Percentiles rank a stretch among this genome's conserved stretches.
Conservation (phyloP, 1,140 invertebrate species). For the Belonocnema kinseyi region DNA sequence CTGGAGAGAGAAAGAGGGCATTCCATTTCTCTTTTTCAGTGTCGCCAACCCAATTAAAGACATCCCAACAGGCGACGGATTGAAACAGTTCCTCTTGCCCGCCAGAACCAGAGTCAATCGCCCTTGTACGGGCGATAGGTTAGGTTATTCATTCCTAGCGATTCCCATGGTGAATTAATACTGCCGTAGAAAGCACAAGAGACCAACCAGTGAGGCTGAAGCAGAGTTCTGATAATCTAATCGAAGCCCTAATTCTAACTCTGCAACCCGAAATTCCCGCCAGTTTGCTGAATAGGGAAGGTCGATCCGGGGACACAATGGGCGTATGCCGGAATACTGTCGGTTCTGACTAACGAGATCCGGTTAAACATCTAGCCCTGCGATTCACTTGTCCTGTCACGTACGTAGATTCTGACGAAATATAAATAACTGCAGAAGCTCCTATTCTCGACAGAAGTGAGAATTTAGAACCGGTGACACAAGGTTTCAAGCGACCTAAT, state of each 20-base stretch:
- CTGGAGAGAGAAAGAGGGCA: slow-evolving; percentile 5
- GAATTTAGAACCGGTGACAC: neutral
- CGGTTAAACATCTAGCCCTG: slow-evolving; percentile 56
- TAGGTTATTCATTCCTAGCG: slow-evolving; percentile 51
- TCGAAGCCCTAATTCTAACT: slow-evolving; percentile 75
- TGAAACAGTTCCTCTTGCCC: slow-evolving; percentile 51
- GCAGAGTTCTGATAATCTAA: slow-evolving; percentile 72
- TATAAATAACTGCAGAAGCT: no score
- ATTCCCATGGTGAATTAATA: slow-evolving; percentile 61
- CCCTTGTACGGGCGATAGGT: slow-evolving; percentile 44
- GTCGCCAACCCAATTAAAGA: slow-evolving; percentile 75
- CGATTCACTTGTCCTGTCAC: slow-evolving; percentile 39
- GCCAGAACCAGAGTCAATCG: slow-evolving; percentile 38
- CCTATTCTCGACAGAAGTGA: neutral
- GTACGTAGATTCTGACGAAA: slow-evolving; percentile 8
- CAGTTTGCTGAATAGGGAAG: slow-evolving; percentile 74
- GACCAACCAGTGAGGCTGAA: slow-evolving; percentile 50
- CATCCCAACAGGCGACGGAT: slow-evolving; percentile 68
- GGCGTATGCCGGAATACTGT: slow-evolving; percentile 51
- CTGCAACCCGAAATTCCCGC: slow-evolving; percentile 72
- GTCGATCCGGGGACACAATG: slow-evolving; percentile 68
- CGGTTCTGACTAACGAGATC: slow-evolving; percentile 64
- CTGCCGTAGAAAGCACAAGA: slow-evolving; percentile 62
- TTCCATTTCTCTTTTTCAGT: slow-evolving; percentile 65
- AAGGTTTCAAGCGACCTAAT: neutral